Percentiles rank a stretch among this genome's conserved stretches.
phyloP scores from a whole-genome alignment of 1,140 invertebrate genomes.

The Centruroides vittatus region DNA sequence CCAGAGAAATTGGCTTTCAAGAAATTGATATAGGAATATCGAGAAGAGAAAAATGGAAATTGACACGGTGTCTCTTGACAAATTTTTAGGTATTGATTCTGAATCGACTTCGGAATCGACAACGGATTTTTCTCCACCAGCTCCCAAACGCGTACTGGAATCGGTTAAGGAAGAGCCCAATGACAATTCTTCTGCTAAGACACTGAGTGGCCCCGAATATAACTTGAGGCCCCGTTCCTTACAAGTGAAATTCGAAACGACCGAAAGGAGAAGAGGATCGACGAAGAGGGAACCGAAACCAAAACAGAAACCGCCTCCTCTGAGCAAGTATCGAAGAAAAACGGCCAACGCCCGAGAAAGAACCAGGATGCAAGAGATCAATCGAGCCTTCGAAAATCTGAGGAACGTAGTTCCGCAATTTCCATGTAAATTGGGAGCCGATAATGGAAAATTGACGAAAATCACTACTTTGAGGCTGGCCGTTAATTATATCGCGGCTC shows the following conservation, averaged over 20 bases:
- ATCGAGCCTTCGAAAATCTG: slow-evolving; percentile 66
- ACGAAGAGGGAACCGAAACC: slow-evolving; percentile 31
- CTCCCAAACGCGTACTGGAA: neutral
- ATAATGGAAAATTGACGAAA: slow-evolving; percentile 64
- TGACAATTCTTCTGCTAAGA: neutral
- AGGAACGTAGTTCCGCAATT: slow-evolving; percentile 51
- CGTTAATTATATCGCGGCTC: slow-evolving; percentile 67
- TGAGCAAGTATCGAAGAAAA: slow-evolving; percentile 76
- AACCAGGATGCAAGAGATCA: slow-evolving; percentile 70
- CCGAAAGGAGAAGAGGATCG: slow-evolving; percentile 25
- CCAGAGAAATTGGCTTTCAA: no score
- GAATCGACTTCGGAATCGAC: no score
- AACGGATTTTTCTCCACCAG: no score
- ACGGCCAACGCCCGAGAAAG: slow-evolving; percentile 77
- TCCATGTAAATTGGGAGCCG: slow-evolving; percentile 11
- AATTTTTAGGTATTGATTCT: no score
- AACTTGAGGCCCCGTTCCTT: slow-evolving; percentile 37
- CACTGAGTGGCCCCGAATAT: slow-evolving; percentile 25
- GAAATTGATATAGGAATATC: no score
- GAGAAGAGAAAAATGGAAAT: no score
- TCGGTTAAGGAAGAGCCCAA: neutral
- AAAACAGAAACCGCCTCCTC: slow-evolving; percentile 59
- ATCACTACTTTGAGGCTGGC: slow-evolving; percentile 72
- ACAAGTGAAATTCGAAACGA: slow-evolving; percentile 35
- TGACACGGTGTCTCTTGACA: no score